phyloP scores from a whole-genome alignment of 64 coral and sea anemone species.

The Dendronephthya gigantea region DNA sequence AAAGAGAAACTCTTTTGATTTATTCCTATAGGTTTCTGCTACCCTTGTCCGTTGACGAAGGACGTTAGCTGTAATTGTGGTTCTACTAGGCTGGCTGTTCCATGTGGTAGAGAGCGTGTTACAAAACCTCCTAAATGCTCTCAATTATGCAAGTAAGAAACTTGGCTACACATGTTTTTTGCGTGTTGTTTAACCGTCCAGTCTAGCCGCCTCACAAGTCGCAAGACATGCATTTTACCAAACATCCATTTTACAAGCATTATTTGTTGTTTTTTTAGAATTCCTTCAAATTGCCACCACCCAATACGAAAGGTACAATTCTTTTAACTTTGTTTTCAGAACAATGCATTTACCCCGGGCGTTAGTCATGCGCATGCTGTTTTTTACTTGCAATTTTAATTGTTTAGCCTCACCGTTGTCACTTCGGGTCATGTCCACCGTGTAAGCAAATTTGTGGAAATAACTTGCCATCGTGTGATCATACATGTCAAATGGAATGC shows the following conservation, averaged over 20 bases:
- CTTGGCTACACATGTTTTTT: background rate
- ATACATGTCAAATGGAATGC: constrained; percentile 52
- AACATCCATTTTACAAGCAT: no score
- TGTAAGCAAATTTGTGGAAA: constrained; percentile 54
- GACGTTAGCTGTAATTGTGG: constrained; percentile 80
- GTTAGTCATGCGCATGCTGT: background rate
- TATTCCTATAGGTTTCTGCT: constrained; percentile 57
- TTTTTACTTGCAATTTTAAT: background rate
- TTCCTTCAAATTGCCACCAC: constrained; percentile 84
- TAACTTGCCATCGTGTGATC: constrained; percentile 34
- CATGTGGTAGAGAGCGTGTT: constrained; percentile 70
- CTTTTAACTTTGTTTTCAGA: background rate
- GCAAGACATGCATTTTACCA: no score
- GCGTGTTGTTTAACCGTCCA: no score
- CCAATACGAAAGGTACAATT: constrained; percentile 50
- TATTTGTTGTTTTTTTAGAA: no score
- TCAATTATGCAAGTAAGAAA: constrained; percentile 73
- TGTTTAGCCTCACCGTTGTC: constrained; percentile 67
- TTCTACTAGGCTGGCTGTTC: constrained; percentile 55
- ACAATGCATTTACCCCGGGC: no score
- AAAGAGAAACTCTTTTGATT: background rate
- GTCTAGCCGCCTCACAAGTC: no score
- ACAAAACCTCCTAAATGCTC: constrained; percentile 86
- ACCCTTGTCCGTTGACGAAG: constrained; percentile 72
- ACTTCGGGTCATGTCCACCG: constrained; percentile 71